Conservation (phyloP, 2,888 invertebrate species). For the Amaurobius ferox region DNA sequence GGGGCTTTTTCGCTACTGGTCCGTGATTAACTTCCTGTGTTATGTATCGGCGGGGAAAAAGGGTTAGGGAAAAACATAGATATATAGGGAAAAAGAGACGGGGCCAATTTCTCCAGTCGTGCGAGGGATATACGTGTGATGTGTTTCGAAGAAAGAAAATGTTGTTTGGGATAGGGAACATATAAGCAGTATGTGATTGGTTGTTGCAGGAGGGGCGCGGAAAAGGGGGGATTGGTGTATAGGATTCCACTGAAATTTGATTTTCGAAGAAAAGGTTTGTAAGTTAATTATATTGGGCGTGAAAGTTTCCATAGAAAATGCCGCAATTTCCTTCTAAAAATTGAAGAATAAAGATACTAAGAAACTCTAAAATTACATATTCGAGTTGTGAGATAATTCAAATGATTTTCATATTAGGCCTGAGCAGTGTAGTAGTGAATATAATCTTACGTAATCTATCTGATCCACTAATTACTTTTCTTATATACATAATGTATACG, state of each 20-base stretch:
- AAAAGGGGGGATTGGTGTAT: background rate
- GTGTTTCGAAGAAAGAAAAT: background rate
- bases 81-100: background rate
- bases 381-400: no score
- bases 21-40: constrained; percentile 67
- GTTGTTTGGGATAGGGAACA: background rate
- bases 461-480: no score
- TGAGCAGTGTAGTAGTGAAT: no score
- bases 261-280: background rate
- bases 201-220: background rate
- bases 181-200: background rate
- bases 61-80: no score
- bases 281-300: background rate
- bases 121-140: constrained; percentile 38
- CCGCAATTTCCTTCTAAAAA: no score
- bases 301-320: background rate
- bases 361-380: no score
- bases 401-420: no score
- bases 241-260: background rate
- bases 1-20: constrained; percentile 7
- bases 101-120: constrained; percentile 40
- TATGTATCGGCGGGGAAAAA: constrained; percentile 31
- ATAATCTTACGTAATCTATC: no score
- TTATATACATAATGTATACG: no score
- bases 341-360: no score